A percentile compares a stretch with the other conserved stretches of the same genome.
Evolutionary conservation across 2,797 vertebrate species (phyloP).

Genomic region (Pipistrellus pygmaeus): DNA sequence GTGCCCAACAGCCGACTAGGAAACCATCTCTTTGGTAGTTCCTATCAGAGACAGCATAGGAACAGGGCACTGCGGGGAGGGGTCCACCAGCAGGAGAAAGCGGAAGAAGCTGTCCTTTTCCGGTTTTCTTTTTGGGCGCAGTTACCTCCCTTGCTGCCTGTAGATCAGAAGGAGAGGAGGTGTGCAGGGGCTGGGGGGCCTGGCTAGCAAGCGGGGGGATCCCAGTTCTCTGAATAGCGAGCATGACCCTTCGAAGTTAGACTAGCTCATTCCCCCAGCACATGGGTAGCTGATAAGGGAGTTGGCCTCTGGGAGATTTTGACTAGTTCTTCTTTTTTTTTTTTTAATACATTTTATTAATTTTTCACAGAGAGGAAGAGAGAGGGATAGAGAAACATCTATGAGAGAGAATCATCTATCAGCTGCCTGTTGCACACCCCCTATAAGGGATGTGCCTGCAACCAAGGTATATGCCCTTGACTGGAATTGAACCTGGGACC

Average conservation of each 20-base stretch:
- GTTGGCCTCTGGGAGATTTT: neutral
- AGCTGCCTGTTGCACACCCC: no score
- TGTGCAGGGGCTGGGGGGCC: neutral
- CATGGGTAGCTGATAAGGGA: rapidly evolving
- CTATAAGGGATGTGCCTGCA: no score
- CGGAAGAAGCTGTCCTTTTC: neutral
- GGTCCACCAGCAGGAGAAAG: neutral
- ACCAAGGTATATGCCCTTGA: no score
- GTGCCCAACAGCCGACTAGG: neutral
- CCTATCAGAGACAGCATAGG: neutral
- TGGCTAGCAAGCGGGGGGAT: neutral
- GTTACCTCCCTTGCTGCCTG: neutral
- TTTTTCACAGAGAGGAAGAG: no score
- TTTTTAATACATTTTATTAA: no score
- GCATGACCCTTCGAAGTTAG: no score
- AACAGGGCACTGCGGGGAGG: neutral
- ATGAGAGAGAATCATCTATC: no score
- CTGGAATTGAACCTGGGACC: no score
- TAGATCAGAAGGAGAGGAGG: neutral
- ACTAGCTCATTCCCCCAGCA: neutral
- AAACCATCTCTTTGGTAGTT: neutral
- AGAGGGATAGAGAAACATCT: no score
- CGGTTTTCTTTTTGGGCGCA: neutral
- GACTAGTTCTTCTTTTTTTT: no score
- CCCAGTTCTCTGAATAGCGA: neutral